Percentiles rank a stretch among this genome's conserved stretches.
Evolutionary conservation across 1,140 invertebrate genomes (phyloP).

Genomic region (Trichoplusia ni): DNA sequence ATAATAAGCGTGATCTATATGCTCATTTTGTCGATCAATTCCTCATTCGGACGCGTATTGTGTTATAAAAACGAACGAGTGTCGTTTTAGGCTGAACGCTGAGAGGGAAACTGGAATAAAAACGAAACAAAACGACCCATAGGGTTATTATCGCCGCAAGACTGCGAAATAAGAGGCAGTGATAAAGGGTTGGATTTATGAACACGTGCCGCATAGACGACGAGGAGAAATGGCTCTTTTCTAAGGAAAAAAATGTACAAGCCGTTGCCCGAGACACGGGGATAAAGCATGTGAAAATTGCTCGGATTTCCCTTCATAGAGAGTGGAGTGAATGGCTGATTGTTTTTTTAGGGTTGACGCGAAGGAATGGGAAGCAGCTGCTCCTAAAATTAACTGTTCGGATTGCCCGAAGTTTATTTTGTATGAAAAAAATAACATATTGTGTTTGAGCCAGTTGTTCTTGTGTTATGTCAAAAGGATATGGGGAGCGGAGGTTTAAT

Average conservation of each 20-base stretch:
- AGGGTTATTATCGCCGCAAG: conserved; percentile 50
- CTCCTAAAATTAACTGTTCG: conserved; percentile 20
- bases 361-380: conserved; percentile 17
- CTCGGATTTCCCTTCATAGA: conserved; percentile 26
- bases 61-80: conserved; percentile 19
- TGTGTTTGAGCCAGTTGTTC: conserved; percentile 15
- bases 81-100: conserved; percentile 14
- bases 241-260: conserved; percentile 35
- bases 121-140: conserved; percentile 50
- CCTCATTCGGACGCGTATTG: conserved; percentile 16
- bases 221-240: conserved; percentile 41
- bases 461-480: background rate
- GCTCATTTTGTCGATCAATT: conserved; percentile 11
- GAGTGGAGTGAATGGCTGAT: conserved; percentile 23
- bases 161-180: conserved; percentile 46
- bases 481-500: background rate
- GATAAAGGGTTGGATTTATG: conserved; percentile 65
- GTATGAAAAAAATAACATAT: conserved; percentile 23
- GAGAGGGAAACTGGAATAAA: conserved; percentile 36
- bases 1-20: conserved; percentile 20
- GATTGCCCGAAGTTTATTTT: conserved; percentile 18
- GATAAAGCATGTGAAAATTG: conserved; percentile 38
- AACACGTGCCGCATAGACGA: conserved; percentile 44
- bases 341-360: conserved; percentile 29
- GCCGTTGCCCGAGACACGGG: conserved; percentile 18